Evolutionary conservation across 1,140 invertebrate genomes (phyloP).

Genomic region (Sesamia nonagrioides): DNA sequence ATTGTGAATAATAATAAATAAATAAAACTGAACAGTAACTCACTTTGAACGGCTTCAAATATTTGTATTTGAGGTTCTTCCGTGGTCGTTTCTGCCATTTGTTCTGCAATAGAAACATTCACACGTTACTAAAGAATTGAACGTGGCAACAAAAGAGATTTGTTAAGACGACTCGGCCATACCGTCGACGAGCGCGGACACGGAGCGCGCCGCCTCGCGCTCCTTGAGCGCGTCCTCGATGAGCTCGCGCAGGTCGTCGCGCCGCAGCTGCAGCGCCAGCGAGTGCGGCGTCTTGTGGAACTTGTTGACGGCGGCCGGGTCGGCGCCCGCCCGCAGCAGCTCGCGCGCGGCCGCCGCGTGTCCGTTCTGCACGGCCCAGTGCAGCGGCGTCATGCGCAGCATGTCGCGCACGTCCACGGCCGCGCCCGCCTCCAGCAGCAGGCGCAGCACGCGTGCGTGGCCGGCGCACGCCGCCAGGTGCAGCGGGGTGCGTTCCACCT

Average conservation of each 20-base stretch:
- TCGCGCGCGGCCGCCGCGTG: conserved; percentile 89
- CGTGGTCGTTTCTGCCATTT: conserved; percentile 29
- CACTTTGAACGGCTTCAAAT: conserved; percentile 39
- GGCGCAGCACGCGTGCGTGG: conserved; percentile 92
- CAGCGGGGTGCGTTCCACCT: conserved; percentile 96
- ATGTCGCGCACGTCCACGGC: conserved; percentile 90
- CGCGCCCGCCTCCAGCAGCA: conserved; percentile 95
- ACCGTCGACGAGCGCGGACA: conserved; percentile 25
- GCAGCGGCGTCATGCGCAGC: conserved; percentile 97
- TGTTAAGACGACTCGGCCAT: background rate
- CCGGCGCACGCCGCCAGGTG: conserved; percentile 97
- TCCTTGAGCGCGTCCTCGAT: conserved; percentile 34
- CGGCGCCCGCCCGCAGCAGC: conserved; percentile 92
- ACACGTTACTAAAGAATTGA: too few relatives aligned
- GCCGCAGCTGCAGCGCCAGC: conserved; percentile 26
- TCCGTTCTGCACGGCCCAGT: conserved; percentile 96
- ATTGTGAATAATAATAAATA: background rate
- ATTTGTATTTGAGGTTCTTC: conserved; percentile 26
- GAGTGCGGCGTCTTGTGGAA: conserved; percentile 39
- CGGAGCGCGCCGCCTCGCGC: conserved; percentile 39
- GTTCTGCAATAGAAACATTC: conserved; percentile 25
- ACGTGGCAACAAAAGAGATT: background rate
- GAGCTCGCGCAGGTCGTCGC: conserved; percentile 33
- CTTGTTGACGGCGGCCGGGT: conserved; percentile 74
- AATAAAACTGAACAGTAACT: background rate